Evolutionary conservation across 2,113 vertebrate species (phyloP).

Genomic region (Rattus norvegicus): GRCr8 NC_086019.1:190843001-190843500

Average conservation of each 20-base stretch:
- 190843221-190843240: neutral
- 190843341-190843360: neutral
- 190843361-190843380: neutral
- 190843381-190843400: neutral
- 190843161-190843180: neutral
- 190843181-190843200: neutral
- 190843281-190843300: constrained; percentile 3
- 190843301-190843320: neutral
- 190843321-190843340: neutral
- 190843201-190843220: neutral
- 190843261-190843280: neutral
- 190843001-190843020: neutral
- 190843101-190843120: neutral
- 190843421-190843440: neutral
- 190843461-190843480: neutral
- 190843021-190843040: neutral
- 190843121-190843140: neutral
- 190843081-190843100: neutral
- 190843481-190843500: neutral
- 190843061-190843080: neutral
- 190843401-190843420: neutral
- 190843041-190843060: neutral
- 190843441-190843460: neutral
- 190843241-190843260: no score
- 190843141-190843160: neutral